Evolutionary conservation across 1,140 invertebrate genomes (phyloP), one percentile per base, ranked within the genome.

Genomic region (Uloborus diversus): DNA sequence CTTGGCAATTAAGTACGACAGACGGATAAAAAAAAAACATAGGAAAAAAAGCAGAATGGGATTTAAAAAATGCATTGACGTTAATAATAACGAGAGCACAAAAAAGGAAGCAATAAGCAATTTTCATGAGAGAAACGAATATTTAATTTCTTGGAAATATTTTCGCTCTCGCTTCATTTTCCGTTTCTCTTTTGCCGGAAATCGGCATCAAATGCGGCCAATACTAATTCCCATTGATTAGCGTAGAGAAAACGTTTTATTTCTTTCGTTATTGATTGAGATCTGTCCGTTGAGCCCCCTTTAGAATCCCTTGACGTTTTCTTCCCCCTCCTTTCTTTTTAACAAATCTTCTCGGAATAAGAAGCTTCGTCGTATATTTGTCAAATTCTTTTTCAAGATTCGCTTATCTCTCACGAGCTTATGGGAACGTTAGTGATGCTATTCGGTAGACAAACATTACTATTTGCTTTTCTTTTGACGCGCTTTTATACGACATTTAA

Each of bases 391-490:
- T 78, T 66, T 78, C 61, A 70, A 73, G 73, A 65, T 66, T 64
- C 73, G 49, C 66, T 78, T 78, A 78, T 78, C 73, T 78, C n/a
- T n/a, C 73, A 13, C 23, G 56, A 37, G 61, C 62, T 78, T 78
- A 66, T 78, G 61, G 71, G 27, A 78, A 78, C 30, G 27, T 25
- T 75, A 32, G 57, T 49, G 47, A 75, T 28, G 59, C 42, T 64
- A 78, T 78, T 78, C 62, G 73, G 32, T 78, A 78, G 73, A 78
- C 73, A 78, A 78, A 78, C 73, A 78, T 61, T 57, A 65, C 73
- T 78, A 78, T 78, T 78, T 78, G 51, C 73, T 78, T 78, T 78
- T 78, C 61, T 78, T 78, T 78, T 66, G 73, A 66, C 73, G 73
- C 73, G 33, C 33, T 75, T 78, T 78, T 78, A 78, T 78, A 62